Conservation (phyloP, 2,888 invertebrate species). For the Athrips mouffetella region DNA sequence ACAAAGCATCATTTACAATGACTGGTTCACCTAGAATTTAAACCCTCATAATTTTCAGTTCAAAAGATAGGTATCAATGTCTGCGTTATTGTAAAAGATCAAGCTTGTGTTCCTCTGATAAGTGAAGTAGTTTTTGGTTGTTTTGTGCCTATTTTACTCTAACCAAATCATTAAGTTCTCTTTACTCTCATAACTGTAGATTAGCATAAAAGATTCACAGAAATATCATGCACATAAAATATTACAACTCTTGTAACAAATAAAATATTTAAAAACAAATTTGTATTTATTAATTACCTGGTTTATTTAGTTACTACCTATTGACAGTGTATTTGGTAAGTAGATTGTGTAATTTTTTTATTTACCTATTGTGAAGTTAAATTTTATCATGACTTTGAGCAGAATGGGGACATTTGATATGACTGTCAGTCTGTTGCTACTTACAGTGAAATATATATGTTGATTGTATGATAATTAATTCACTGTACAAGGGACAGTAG, state of each 20-base stretch:
- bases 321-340: slow-evolving; percentile 29
- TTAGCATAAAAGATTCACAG: neutral
- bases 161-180: neutral
- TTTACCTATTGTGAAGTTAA: slow-evolving; percentile 19
- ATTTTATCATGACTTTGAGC: slow-evolving; percentile 27
- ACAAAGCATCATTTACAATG: no score
- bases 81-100: neutral
- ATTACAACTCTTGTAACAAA: slow-evolving; percentile 30
- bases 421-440: slow-evolving; percentile 28
- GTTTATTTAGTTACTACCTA: slow-evolving; percentile 19
- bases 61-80: neutral
- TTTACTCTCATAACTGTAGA: neutral
- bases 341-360: slow-evolving; percentile 25
- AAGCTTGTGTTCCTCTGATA: neutral
- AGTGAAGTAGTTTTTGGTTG: no score
- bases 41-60: no score
- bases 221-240: neutral
- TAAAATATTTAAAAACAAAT: slow-evolving; percentile 41
- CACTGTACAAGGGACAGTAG: slow-evolving; percentile 28
- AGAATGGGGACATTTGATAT: slow-evolving; percentile 44
- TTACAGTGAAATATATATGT: slow-evolving; percentile 30
- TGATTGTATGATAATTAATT: slow-evolving; percentile 45
- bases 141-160: neutral
- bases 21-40: no score
- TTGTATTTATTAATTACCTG: slow-evolving; percentile 51